Conservation (phyloP, 2,888 invertebrate species). For the Drosophila borealis region DNA sequence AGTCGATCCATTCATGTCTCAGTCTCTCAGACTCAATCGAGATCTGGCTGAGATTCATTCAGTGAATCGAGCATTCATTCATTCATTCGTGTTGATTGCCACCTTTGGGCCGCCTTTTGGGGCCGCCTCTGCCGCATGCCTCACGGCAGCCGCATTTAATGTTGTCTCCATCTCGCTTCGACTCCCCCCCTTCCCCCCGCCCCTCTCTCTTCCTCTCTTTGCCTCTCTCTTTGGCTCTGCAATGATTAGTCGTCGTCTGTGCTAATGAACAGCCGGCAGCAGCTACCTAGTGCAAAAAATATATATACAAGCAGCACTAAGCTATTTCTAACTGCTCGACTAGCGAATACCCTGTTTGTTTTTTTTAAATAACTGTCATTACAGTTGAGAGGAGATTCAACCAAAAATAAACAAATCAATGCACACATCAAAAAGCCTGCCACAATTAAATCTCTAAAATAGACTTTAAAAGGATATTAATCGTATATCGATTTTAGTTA, state of each 20-base stretch:
- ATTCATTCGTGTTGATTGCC: slow-evolving; percentile 79
- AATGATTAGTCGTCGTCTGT: slow-evolving; percentile 58
- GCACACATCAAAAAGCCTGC: no score
- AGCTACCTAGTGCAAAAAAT: slow-evolving; percentile 67
- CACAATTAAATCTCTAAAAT: no score
- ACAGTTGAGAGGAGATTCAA: no score
- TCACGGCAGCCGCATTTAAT: slow-evolving; percentile 33
- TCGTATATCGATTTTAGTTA: no score
- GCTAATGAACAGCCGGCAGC: slow-evolving; percentile 64
- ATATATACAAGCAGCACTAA: neutral
- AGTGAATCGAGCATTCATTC: slow-evolving; percentile 38
- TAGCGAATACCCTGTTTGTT: slow-evolving; percentile 17
- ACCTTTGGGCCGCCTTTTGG: slow-evolving; percentile 63
- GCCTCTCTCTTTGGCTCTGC: slow-evolving; percentile 19
- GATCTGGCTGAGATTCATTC: slow-evolving; percentile 19
- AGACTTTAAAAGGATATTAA: no score
- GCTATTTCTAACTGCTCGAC: slow-evolving; percentile 4
- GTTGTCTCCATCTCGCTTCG: slow-evolving; percentile 5
- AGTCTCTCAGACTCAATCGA: slow-evolving; percentile 9
- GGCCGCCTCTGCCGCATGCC: slow-evolving; percentile 39
- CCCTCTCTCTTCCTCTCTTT: slow-evolving; percentile 2
- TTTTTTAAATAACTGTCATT: neutral
- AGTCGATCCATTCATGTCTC: slow-evolving; percentile 53
- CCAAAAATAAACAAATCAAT: no score
- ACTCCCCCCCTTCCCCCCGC: slow-evolving; percentile 1